Conservation (phyloP, 2,113 vertebrate species). For the Nesoenas mayeri region DNA sequence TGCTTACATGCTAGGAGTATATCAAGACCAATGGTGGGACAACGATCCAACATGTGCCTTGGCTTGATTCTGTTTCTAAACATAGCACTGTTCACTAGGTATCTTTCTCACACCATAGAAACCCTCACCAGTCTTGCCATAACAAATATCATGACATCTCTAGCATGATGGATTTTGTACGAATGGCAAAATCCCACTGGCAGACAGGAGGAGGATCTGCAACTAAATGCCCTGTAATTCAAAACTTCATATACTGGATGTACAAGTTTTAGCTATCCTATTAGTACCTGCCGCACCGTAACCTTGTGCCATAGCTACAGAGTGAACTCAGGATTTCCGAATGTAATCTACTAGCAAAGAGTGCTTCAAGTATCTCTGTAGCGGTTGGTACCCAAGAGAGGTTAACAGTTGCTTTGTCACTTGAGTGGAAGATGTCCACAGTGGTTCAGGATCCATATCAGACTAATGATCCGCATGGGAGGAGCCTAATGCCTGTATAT, state of each 20-base stretch:
- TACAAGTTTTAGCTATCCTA: neutral
- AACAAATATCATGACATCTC: fast-evolving
- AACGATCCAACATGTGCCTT: neutral
- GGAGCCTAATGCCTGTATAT: neutral
- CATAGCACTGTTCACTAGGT: no score
- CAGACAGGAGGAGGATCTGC: neutral
- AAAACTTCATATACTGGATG: neutral
- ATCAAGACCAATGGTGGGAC: neutral
- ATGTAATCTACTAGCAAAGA: neutral
- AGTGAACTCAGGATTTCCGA: neutral
- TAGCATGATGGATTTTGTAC: neutral
- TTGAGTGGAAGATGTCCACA: neutral
- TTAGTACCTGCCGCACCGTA: neutral
- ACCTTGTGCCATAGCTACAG: neutral
- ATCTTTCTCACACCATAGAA: neutral
- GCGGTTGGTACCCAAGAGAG: neutral
- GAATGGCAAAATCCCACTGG: neutral
- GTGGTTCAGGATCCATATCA: neutral
- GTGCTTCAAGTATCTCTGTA: neutral
- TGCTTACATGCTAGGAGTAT: neutral
- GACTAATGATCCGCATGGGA: neutral
- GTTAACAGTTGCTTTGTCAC: neutral
- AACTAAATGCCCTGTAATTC: neutral
- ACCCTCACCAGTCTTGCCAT: neutral
- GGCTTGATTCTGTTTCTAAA: neutral